Base-by-base conservation (phyloP, 2,113 vertebrate genomes). In the Cepphus grylle region DNA sequence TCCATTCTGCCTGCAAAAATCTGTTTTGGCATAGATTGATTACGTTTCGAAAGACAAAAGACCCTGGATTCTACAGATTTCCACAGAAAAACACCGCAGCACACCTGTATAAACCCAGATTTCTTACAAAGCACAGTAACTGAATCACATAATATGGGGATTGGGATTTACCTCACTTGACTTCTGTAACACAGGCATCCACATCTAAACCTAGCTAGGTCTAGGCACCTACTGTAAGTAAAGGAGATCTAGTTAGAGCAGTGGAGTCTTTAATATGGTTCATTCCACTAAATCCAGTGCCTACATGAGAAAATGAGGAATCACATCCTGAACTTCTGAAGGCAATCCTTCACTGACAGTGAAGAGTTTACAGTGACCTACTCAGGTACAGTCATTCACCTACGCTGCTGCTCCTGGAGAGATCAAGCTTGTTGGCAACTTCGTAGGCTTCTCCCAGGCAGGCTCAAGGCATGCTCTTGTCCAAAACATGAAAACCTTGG, bases 131-230 rank as follows among this genome's bases (percentile, higher is more conserved):
- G 12, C n/a, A 42, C 8, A 34, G 23, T 14, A 42, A n/a, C 11
- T 3, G 5, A 67, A 40, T 26, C 12, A 38, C 0, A 0, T 7
- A n/a, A 30, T 18, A 50, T 0, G n/a, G 17, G 17, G 10, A 59
- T 2, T 53, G 29, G 22, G 11, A 45, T 65, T 81, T 50, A 36
- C 17, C 42, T 90, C 11, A 2, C 22, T 36, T 55, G 14, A 52
- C 20, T 86, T 56, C 36, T n/a, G 2, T 12, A 34, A 25, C 2
- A 1, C 2, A 56, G 12, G 6, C 50, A 11, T 18, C 38, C 66
- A 36, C n/a, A 40, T 12, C 42, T 70, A 53, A 71, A 38, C 15
- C 1, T 9, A 71, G 21, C 12, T 38, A 66, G 63, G 11, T 25
- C 21, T 14, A 38, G 20, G 36, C 15, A 63, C 5, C 8, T 17